Percentiles rank a stretch among this genome's conserved stretches.
These are phyloP conservation scores for Troides oblongomaculatus DNA, from an alignment of 2,888 invertebrate genomes.

Conservation along the genomic window DNA sequence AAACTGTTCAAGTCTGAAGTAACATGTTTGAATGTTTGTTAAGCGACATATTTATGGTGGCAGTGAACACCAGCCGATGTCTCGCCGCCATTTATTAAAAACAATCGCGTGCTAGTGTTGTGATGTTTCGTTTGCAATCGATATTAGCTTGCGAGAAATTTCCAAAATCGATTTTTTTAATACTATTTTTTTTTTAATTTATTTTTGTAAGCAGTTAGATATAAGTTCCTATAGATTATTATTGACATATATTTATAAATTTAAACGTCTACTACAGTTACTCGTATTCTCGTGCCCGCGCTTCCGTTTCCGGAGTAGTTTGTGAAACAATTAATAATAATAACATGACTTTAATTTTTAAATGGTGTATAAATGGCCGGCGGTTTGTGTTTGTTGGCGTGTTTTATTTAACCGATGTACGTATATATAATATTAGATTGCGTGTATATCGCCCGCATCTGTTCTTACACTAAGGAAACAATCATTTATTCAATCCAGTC, in stretches of 20 bases:
- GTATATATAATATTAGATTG: neutral
- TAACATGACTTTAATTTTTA: neutral
- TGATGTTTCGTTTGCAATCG: neutral
- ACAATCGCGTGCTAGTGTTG: neutral
- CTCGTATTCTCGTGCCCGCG: no score
- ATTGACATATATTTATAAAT: no score
- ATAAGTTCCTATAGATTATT: neutral
- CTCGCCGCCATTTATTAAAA: neutral
- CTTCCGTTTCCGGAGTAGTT: neutral
- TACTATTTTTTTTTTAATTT: neutral
- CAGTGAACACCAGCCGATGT: neutral
- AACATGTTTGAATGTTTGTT: neutral
- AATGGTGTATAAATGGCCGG: neutral
- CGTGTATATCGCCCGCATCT: neutral
- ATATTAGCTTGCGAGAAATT: neutral
- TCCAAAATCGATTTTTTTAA: neutral
- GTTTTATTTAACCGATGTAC: neutral
- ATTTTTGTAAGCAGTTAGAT: neutral
- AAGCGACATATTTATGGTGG: neutral
- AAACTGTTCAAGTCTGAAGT: no score
- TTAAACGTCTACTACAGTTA: no score
- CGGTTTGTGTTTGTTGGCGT: neutral
- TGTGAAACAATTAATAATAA: neutral
- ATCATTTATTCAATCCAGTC: slow-evolving; percentile 60
- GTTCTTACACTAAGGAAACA: no score